phyloP scores from a whole-genome alignment of 2,113 vertebrate species.

The Uropsilus gracilis region DNA sequence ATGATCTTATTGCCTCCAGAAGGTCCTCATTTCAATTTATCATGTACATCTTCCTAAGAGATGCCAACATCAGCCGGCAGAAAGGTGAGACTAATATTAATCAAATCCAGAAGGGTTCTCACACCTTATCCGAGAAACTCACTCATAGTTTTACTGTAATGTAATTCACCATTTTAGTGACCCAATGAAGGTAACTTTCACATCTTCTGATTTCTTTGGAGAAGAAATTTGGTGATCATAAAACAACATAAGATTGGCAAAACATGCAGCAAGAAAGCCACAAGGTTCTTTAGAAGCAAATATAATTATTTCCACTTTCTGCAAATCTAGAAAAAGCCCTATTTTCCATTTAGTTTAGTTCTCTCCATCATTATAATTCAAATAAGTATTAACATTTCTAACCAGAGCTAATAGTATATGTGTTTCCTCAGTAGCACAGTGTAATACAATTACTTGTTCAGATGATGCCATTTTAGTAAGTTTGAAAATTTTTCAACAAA shows the following conservation, averaged over 20 bases:
- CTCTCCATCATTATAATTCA: slow-evolving; percentile 32
- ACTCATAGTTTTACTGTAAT: not conserved
- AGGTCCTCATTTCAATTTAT: not conserved
- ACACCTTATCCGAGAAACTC: not conserved
- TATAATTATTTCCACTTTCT: slow-evolving; percentile 49
- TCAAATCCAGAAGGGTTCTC: not conserved
- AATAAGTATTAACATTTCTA: slow-evolving; percentile 58
- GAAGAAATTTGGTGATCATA: not conserved
- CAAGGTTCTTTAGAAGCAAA: not conserved
- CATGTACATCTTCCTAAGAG: not conserved
- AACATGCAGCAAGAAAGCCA: slow-evolving; percentile 1
- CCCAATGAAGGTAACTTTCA: not conserved
- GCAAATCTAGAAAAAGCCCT: slow-evolving; percentile 49
- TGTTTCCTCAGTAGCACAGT: slow-evolving; percentile 54
- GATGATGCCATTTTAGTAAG: slow-evolving; percentile 53
- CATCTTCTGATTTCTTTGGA: slow-evolving; percentile 35
- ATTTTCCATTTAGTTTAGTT: slow-evolving; percentile 48
- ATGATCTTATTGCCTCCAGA: not conserved
- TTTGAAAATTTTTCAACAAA: slow-evolving; percentile 46
- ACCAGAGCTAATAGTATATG: not conserved
- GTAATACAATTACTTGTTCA: slow-evolving; percentile 47
- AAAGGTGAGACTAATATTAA: not conserved
- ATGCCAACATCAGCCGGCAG: not conserved
- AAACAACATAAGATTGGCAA: not conserved
- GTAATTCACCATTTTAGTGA: not conserved